Percentiles rank a stretch among this genome's conserved stretches.
Evolutionary conservation across 2,797 vertebrate genomes (phyloP).

Genomic region (Peromyscus attwateri): DNA sequence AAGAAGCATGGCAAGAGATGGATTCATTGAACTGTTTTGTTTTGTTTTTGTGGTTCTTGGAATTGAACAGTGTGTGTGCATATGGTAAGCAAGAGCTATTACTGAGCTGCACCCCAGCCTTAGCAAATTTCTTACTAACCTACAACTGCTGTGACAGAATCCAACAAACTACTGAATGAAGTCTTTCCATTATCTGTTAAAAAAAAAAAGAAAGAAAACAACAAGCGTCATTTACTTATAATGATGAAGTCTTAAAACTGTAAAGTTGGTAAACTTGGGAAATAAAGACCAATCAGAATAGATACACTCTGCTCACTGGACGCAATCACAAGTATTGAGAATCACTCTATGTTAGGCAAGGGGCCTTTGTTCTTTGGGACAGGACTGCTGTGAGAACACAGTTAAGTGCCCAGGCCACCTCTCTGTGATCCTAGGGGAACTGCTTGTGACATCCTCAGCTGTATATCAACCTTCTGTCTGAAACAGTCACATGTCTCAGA

Average conservation of each 20-base stretch:
- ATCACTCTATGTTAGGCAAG: neutral
- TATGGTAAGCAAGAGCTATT: neutral
- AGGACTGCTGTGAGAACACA: neutral
- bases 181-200: neutral
- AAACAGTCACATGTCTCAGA: neutral
- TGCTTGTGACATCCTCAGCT: neutral
- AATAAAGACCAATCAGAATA: neutral
- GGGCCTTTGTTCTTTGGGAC: neutral
- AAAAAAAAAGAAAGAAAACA: neutral
- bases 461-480: neutral
- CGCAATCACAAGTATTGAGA: neutral
- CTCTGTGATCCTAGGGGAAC: neutral
- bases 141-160: neutral
- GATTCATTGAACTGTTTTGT: neutral
- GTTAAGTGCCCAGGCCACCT: neutral
- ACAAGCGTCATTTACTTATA: neutral
- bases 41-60: neutral
- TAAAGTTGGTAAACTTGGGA: neutral
- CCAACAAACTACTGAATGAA: neutral
- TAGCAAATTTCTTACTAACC: neutral
- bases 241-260: neutral
- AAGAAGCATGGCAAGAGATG: too few species aligned
- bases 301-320: neutral
- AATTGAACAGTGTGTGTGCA: neutral
- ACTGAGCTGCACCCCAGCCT: neutral